These are phyloP conservation scores for Ceratitis capitata DNA, from an alignment of 1,140 invertebrate species.

Conservation along the genomic window DNA sequence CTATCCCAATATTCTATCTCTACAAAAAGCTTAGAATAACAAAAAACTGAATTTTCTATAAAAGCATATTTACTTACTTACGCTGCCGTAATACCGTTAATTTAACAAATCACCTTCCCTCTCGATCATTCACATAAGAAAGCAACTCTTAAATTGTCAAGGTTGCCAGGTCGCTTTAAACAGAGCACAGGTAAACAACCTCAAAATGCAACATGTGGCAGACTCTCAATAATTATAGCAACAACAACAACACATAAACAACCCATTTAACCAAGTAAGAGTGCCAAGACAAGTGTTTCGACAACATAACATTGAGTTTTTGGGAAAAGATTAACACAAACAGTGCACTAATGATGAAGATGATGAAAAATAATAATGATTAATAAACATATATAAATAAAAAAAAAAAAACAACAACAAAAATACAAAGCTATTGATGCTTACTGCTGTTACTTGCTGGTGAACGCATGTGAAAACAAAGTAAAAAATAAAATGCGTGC, in stretches of 20 bases:
- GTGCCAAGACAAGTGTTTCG: neutral
- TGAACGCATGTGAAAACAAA: neutral
- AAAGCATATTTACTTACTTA: too few relatives aligned
- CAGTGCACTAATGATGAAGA: neutral
- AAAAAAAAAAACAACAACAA: neutral
- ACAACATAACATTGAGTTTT: constrained; percentile 10
- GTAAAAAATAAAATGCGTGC: neutral
- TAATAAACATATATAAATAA: neutral
- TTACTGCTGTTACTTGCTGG: neutral
- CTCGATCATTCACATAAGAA: neutral
- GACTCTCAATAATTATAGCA: too few relatives aligned
- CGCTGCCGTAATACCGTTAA: too few relatives aligned
- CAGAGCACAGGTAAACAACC: neutral
- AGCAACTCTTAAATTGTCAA: neutral
- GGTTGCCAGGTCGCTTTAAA: neutral
- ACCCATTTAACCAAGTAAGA: neutral
- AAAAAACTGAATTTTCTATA: too few relatives aligned
- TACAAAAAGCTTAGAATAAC: too few relatives aligned
- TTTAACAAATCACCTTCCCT: too few relatives aligned
- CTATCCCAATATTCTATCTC: too few relatives aligned
- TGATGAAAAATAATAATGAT: neutral
- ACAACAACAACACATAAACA: too few relatives aligned
- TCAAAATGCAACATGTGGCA: neutral
- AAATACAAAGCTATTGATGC: neutral
- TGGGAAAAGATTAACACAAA: neutral